Base-by-base conservation (phyloP, 2,888 invertebrate species). In the Ferdinandea cuprea region DNA sequence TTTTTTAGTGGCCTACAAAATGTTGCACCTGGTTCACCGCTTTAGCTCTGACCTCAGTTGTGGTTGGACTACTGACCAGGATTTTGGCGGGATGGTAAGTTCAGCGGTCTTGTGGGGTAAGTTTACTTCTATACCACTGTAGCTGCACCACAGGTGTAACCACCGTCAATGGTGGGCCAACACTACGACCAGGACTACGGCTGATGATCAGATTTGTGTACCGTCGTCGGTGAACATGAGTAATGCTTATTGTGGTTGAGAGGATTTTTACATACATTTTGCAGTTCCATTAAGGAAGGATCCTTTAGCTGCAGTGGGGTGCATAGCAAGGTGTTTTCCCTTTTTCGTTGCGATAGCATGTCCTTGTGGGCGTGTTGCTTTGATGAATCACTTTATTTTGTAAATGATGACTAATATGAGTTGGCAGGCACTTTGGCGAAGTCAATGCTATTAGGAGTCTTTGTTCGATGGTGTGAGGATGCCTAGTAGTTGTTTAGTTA, bases 21-120 rank as follows among this genome's bases (percentile, higher is more conserved):
- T 21, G 50, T 56, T 68, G 78, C 83, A 83, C 83, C 77, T 78
- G 83, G 50, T n/a, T 66, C 59, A 48, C 11, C 13, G 77, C 58
- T 63, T 77, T 66, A 37, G 66, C 56, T 59, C 13, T 68, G 66
- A 78, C 78, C 83, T 46, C 83, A 72, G 68, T 44, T 77, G 78
- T 56, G 83, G 83, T 61, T 37, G 50, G 28, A 68, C 44, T 52
- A 48, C 42, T 46, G 78, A 50, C 72, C 74, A 74, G 73, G 32
- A 76, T 66, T 81, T 65, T 46, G 76, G 66, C 42, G 25, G 25
- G 25, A 25, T 3, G 25, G 25, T 25, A 25, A 25, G 25, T 25
- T 5, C 25, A 25, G n/a, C n/a, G n/a, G 25, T 25, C 25, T 48
- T 61, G 71, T 54, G 59, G 63, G 81, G 59, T 71, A 17, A 72